A percentile compares a stretch with the other conserved stretches of the same genome.
These are phyloP conservation scores for Chaetops frenatus DNA, from an alignment of 2,113 vertebrate species.

Conservation along the genomic window DNA sequence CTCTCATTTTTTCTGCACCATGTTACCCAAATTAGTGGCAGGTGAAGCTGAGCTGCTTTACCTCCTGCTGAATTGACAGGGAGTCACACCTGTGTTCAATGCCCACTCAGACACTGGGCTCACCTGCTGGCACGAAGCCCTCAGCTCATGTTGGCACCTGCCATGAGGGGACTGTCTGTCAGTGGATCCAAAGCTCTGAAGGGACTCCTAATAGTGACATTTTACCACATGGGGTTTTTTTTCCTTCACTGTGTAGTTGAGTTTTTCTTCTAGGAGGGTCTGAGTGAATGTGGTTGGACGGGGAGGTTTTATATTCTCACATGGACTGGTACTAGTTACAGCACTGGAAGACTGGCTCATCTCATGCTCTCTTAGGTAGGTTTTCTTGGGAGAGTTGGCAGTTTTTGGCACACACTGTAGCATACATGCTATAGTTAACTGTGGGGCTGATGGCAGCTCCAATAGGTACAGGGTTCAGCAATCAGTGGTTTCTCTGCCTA, in stretches of 20 bases:
- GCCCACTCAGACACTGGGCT: accelerated
- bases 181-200: neutral
- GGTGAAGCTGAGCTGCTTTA: neutral
- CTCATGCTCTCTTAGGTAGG: neutral
- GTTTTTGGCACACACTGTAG: neutral
- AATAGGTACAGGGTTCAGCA: neutral
- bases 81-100: neutral
- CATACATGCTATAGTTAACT: neutral
- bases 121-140: neutral
- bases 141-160: neutral
- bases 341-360: neutral
- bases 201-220: neutral
- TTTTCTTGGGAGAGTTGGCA: neutral
- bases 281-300: neutral
- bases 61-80: accelerated
- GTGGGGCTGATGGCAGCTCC: neutral
- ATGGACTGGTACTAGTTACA: neutral
- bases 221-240: neutral
- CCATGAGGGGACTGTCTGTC: neutral
- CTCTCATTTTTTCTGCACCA: neutral
- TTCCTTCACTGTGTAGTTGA: neutral
- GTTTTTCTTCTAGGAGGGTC: neutral
- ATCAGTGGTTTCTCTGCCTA: neutral
- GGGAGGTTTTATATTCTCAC: neutral
- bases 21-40: neutral